phyloP scores from a whole-genome alignment of 2,888 invertebrate species.

The Polymixis lichenea region DNA sequence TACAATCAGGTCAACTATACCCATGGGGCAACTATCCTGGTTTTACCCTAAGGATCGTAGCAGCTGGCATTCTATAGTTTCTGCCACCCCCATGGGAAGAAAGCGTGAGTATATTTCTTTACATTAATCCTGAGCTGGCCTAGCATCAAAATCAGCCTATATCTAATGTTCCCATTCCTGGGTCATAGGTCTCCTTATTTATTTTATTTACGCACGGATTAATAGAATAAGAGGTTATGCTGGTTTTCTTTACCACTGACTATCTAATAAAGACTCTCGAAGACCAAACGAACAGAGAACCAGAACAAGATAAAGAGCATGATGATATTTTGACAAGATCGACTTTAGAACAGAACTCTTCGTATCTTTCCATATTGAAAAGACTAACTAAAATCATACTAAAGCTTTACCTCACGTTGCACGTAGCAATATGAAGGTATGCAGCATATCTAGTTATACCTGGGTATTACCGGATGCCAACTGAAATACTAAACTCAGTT shows the following conservation, averaged over 20 bases:
- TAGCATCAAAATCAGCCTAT: no score
- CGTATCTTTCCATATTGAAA: background rate
- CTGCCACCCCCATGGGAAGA: no score
- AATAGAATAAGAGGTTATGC: no score
- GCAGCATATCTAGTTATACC: conserved; percentile 1
- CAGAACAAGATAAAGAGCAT: background rate
- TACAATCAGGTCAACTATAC: no score
- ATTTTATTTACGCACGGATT: no score
- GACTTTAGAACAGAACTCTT: background rate
- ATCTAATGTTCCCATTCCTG: no score
- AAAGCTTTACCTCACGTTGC: background rate
- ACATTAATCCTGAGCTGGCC: no score
- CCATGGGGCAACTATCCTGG: no score
- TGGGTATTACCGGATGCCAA: conserved; percentile 16
- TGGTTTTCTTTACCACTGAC: background rate
- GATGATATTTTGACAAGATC: background rate
- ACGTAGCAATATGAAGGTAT: conserved; percentile 6
- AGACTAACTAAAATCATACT: background rate
- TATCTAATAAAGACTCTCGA: background rate
- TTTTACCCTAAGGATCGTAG: no score
- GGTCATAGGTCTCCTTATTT: no score
- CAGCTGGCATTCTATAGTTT: no score
- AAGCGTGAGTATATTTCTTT: no score
- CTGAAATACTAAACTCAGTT: conserved; percentile 23
- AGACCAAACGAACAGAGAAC: background rate